These are phyloP conservation scores for Leptocoma aspasia DNA, from an alignment of 2,113 vertebrate genomes.

Conservation along the genomic window DNA sequence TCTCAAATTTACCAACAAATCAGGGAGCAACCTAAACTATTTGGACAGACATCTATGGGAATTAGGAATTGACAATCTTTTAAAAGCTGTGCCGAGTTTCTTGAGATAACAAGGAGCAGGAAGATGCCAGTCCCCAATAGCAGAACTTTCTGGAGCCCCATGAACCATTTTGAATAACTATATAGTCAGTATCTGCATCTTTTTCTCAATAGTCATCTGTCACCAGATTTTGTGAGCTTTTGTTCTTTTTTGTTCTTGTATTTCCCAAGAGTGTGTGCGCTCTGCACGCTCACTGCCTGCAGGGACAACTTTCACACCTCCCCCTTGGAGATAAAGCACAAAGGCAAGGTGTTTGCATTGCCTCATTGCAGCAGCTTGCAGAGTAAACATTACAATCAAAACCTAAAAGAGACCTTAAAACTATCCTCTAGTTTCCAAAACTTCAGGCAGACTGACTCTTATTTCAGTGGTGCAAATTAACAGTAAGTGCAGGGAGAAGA, in stretches of 20 bases:
- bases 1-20: not conserved
- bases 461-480: not conserved
- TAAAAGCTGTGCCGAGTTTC: not conserved
- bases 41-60: not conserved
- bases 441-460: not conserved
- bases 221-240: not conserved
- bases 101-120: not conserved
- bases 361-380: not conserved
- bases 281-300: rapidly evolving
- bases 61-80: not conserved
- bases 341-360: not conserved
- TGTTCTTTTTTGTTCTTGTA: not conserved
- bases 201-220: not conserved
- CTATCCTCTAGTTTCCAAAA: not conserved
- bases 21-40: not conserved
- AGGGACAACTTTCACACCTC: not conserved
- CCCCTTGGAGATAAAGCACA: not conserved
- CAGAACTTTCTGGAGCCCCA: not conserved
- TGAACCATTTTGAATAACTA: not conserved
- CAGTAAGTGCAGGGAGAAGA: not conserved
- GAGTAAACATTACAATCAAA: not conserved
- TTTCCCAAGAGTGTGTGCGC: not conserved
- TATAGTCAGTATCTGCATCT: not conserved
- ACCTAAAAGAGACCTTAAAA: not conserved
- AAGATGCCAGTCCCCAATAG: rapidly evolving